A percentile compares a stretch with the other conserved stretches of the same genome.
These are phyloP conservation scores for Pedicia rivosa DNA, from an alignment of 2,888 invertebrate genomes.

Conservation along the genomic window DNA sequence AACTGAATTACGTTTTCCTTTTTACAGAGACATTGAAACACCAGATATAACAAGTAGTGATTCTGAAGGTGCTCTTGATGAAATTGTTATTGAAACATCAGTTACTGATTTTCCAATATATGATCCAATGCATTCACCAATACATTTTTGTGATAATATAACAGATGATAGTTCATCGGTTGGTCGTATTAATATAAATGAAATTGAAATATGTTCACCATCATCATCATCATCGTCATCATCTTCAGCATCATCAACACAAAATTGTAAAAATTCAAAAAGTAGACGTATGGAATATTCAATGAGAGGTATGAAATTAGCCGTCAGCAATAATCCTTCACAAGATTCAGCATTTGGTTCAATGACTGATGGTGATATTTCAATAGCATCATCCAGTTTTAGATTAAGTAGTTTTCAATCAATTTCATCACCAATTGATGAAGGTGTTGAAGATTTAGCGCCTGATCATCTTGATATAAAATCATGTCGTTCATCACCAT, in stretches of 20 bases:
- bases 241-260: conserved; percentile 25
- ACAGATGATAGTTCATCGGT: conserved; percentile 22
- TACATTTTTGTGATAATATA: conserved; percentile 29
- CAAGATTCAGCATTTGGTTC: conserved; percentile 32
- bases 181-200: conserved; percentile 5
- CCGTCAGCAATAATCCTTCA: conserved; percentile 30
- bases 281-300: conserved; percentile 31
- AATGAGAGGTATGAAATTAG: conserved; percentile 19
- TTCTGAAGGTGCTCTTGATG: conserved; percentile 29
- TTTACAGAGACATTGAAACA: conserved; percentile 29
- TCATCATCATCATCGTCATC: conserved; percentile 12
- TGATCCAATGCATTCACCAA: conserved; percentile 26
- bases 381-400: conserved; percentile 29
- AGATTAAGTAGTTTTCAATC: conserved; percentile 31
- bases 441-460: conserved; percentile 31
- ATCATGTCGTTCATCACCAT: too few relatives aligned
- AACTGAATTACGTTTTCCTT: conserved; percentile 2
- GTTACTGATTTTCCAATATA: conserved; percentile 20
- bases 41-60: conserved; percentile 31
- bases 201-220: neutral
- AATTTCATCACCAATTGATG: conserved; percentile 30
- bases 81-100: conserved; percentile 25
- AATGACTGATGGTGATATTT: conserved; percentile 29
- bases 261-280: conserved; percentile 30
- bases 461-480: conserved; percentile 1